phyloP scores from a whole-genome alignment of 2,113 vertebrate genomes.

The Centropus bengalensis region DNA sequence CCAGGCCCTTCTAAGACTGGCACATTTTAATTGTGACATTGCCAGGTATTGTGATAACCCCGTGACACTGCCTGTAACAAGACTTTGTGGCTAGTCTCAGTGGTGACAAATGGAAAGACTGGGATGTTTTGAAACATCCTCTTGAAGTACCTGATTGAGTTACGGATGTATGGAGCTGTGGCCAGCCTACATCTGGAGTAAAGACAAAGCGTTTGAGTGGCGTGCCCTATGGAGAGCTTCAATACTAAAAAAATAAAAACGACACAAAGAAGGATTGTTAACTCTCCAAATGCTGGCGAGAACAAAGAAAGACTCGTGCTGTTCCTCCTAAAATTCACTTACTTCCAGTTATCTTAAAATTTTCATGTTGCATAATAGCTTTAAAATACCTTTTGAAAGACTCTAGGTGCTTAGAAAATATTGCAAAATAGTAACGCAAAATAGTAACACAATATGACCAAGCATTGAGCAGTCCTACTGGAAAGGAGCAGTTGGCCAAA shows the following conservation, averaged over 20 bases:
- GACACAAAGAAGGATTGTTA: neutral
- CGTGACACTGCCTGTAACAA: accelerated
- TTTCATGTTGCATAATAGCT: slow-evolving; percentile 36
- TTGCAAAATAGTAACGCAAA: slow-evolving; percentile 15
- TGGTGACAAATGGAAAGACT: neutral
- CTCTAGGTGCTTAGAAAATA: slow-evolving; percentile 27
- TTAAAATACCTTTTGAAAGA: slow-evolving; percentile 48
- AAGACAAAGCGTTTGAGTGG: neutral
- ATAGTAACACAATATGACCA: slow-evolving; percentile 16
- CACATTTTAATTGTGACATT: neutral
- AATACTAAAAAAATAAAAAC: slow-evolving; percentile 55
- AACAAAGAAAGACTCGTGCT: neutral
- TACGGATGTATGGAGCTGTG: neutral
- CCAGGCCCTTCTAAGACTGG: neutral
- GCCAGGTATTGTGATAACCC: neutral
- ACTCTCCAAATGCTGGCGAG: neutral
- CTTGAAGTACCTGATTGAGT: neutral
- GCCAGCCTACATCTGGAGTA: neutral
- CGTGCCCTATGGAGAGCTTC: slow-evolving; percentile 34
- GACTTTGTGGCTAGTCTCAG: neutral
- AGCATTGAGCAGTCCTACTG: slow-evolving; percentile 41
- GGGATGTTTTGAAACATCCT: neutral
- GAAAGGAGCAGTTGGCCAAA: slow-evolving; percentile 66
- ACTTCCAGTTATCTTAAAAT: slow-evolving; percentile 67
- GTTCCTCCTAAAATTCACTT: slow-evolving; percentile 17